These are phyloP conservation scores for Lethenteron camtschaticum DNA, from an alignment of 2,113 vertebrate genomes.

Conservation along the genomic window DNA sequence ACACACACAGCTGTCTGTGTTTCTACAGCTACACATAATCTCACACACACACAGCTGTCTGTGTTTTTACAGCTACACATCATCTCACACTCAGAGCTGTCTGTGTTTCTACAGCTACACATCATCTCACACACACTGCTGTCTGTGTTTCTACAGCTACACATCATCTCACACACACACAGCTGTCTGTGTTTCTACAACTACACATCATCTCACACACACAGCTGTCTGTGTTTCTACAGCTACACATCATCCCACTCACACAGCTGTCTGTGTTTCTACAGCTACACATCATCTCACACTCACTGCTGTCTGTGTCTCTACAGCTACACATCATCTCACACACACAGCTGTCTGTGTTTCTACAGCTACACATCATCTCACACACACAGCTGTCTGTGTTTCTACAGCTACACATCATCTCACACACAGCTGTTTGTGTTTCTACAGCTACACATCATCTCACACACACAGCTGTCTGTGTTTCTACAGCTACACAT, in stretches of 20 bases:
- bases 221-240: neutral
- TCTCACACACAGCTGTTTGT: no score
- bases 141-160: neutral
- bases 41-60: no score
- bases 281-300: neutral
- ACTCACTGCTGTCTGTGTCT: neutral
- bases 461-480: neutral
- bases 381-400: neutral
- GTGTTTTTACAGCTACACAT: neutral
- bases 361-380: neutral
- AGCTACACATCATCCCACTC: neutral
- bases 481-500: neutral
- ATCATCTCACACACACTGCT: neutral
- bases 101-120: neutral
- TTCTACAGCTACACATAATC: neutral
- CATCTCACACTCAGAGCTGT: neutral
- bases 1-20: neutral
- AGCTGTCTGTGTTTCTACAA: no score
- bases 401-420: neutral
- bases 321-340: neutral
- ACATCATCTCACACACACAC: constrained; percentile 2
- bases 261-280: no score
- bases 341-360: no score
- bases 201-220: neutral
- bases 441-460: neutral